Evolutionary conservation across 2,113 vertebrate genomes (phyloP).

Genomic region (Cynopterus brachyotis): DNA sequence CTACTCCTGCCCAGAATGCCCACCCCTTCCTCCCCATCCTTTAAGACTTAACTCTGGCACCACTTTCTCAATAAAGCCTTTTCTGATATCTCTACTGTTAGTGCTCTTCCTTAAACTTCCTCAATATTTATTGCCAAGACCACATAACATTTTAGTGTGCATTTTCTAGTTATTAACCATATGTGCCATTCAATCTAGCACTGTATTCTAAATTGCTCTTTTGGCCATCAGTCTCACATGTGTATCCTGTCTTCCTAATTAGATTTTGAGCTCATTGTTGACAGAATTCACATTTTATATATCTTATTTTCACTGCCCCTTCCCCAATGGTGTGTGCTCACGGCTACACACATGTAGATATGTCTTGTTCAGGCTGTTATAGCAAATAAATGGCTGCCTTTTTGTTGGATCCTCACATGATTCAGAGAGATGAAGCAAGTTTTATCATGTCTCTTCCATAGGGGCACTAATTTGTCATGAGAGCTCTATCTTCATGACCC

Average conservation of each 20-base stretch:
- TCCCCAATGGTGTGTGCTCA: not conserved
- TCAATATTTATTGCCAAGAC: conserved; percentile 12
- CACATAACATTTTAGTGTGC: not conserved
- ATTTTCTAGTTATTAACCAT: conserved; percentile 16
- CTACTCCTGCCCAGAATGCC: not conserved
- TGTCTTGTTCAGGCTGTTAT: not conserved
- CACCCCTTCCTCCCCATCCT: not conserved
- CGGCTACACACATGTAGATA: not conserved
- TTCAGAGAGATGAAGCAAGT: not conserved
- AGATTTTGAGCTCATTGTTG: not conserved
- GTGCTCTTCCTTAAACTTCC: not conserved
- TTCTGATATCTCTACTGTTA: not conserved
- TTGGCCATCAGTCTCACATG: not conserved
- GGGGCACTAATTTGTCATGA: not conserved
- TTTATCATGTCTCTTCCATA: not conserved
- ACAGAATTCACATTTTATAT: not conserved
- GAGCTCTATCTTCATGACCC: not conserved
- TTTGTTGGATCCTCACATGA: not conserved
- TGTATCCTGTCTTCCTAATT: not conserved
- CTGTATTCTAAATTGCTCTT: not conserved
- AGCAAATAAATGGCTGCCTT: not conserved
- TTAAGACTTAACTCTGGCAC: not conserved
- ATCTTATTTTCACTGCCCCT: not conserved
- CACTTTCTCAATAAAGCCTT: not conserved
- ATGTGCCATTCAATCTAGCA: not conserved